Conservation (phyloP, 2,113 vertebrate genomes). For the Odontophorus gujanensis region DNA sequence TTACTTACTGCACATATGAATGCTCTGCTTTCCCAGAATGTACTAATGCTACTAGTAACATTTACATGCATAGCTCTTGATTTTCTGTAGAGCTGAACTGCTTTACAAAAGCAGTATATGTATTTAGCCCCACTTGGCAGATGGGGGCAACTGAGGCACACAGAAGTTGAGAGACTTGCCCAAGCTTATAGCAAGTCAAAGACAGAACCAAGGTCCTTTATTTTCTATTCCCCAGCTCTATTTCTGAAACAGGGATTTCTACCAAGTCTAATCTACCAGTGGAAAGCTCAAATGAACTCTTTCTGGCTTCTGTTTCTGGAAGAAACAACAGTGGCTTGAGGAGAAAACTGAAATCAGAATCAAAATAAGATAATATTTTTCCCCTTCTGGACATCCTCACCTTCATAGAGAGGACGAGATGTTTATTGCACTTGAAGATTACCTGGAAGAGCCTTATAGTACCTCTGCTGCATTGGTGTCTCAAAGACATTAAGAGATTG, state of each 20-base stretch:
- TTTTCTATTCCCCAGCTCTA: neutral
- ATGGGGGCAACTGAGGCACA: neutral
- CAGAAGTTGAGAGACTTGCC: neutral
- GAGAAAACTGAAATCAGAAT: neutral
- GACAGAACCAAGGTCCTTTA: neutral
- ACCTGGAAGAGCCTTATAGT: neutral
- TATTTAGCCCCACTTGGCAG: neutral
- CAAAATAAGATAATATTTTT: neutral
- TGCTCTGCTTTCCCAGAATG: neutral
- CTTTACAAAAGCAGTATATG: conserved; percentile 1
- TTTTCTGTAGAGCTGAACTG: neutral
- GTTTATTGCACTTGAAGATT: conserved; percentile 34
- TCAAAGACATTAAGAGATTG: neutral
- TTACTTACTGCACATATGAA: neutral
- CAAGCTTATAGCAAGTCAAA: neutral
- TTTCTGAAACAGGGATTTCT: neutral
- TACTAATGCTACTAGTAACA: neutral
- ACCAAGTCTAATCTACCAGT: neutral
- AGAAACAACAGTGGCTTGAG: neutral
- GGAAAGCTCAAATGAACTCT: neutral
- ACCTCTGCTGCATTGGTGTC: neutral
- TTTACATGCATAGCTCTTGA: neutral
- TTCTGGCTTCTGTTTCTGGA: neutral
- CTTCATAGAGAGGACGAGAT: conserved; percentile 15
- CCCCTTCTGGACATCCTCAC: neutral